These are phyloP conservation scores for Bacillus rossius DNA, from an alignment of 1,140 invertebrate genomes.

Conservation along the genomic window DNA sequence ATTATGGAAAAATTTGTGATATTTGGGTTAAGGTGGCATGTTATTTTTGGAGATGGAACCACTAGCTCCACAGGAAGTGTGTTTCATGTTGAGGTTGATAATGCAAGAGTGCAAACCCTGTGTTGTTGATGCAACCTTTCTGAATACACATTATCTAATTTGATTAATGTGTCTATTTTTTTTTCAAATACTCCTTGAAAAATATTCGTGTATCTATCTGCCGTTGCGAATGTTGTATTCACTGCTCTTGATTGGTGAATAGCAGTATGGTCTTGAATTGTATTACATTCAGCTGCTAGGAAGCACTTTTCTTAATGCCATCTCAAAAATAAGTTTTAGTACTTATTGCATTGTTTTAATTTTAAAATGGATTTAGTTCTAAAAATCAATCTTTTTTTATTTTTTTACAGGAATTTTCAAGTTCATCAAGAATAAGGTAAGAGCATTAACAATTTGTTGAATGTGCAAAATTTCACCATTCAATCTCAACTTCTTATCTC, in stretches of 20 bases:
- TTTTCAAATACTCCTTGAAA: too few relatives aligned
- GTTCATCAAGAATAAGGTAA: slow-evolving; percentile 14
- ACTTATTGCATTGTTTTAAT: not conserved
- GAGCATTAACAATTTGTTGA: not conserved
- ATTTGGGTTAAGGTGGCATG: too few relatives aligned
- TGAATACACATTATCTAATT: too few relatives aligned
- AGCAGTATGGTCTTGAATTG: not conserved
- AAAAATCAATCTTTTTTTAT: not conserved
- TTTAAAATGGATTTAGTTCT: not conserved
- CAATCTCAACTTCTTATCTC: not conserved
- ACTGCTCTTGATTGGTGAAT: not conserved
- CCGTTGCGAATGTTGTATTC: not conserved
- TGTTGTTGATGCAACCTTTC: too few relatives aligned
- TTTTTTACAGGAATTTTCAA: slow-evolving; percentile 6
- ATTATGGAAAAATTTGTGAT: too few relatives aligned
- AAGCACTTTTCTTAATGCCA: not conserved
- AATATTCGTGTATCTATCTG: too few relatives aligned
- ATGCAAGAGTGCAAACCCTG: too few relatives aligned
- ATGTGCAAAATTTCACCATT: not conserved
- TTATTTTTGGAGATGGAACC: too few relatives aligned
- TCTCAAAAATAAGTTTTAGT: not conserved
- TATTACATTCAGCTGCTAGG: not conserved
- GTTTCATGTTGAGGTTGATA: too few relatives aligned
- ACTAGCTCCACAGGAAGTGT: too few relatives aligned
- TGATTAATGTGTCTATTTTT: too few relatives aligned